A percentile compares a stretch with the other conserved stretches of the same genome.
Conservation (phyloP, 2,888 invertebrate species). For the Polyploca ridens region DNA sequence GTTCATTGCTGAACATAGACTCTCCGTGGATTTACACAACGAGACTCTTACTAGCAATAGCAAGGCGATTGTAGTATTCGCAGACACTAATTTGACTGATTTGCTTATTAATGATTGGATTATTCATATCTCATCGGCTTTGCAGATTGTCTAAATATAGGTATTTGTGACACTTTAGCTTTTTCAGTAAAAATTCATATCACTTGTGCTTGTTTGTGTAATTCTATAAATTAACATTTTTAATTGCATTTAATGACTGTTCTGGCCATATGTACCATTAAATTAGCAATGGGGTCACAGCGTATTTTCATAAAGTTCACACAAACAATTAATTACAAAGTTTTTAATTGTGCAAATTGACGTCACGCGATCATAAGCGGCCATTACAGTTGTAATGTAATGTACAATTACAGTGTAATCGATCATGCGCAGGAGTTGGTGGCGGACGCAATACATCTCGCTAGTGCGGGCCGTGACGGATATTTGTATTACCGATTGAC, state of each 20-base stretch:
- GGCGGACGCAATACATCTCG: constrained; percentile 4
- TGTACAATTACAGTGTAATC: constrained; percentile 4
- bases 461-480: neutral
- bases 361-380: constrained; percentile 12
- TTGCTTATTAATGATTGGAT: no score
- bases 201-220: neutral
- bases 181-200: no score
- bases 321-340: constrained; percentile 7
- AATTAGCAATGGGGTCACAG: neutral
- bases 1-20: no score
- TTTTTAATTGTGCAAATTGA: constrained; percentile 7
- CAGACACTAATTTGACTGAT: no score
- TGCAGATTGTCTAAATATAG: no score
- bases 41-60: no score
- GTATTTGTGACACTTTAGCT: no score
- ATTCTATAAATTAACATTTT: neutral
- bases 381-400: neutral
- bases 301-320: constrained; percentile 9
- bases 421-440: neutral
- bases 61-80: no score
- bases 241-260: neutral
- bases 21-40: no score
- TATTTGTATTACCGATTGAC: constrained; percentile 2
- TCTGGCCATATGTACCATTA: neutral
- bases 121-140: no score